These are phyloP conservation scores for Dipus sagitta DNA, from an alignment of 2,797 vertebrate species.

Conservation along the genomic window DNA sequence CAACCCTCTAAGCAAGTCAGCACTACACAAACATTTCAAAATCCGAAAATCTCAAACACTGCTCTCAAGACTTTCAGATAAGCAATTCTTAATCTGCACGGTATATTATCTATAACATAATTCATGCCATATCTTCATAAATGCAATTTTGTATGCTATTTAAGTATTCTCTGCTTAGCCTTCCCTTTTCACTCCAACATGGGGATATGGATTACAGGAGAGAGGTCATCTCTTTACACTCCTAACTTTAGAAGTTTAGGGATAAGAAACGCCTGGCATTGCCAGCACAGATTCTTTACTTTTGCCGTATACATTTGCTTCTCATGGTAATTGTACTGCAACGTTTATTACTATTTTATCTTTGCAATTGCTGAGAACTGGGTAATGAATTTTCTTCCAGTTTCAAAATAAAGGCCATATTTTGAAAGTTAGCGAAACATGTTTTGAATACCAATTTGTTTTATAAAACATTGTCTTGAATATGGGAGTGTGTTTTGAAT, in stretches of 20 bases:
- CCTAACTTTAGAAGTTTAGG: background rate
- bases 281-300: background rate
- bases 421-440: background rate
- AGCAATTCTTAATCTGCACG: background rate
- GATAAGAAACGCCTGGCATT: background rate
- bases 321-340: background rate
- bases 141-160: background rate
- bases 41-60: background rate
- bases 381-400: background rate
- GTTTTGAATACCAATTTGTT: conserved; percentile 15
- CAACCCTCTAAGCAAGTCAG: background rate
- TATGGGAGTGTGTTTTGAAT: background rate
- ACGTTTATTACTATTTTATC: background rate
- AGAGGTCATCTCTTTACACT: background rate
- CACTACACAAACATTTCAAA: background rate
- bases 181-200: background rate
- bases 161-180: background rate
- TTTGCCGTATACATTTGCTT: background rate
- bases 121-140: background rate
- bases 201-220: background rate
- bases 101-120: background rate
- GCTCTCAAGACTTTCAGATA: background rate
- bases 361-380: conserved; percentile 12
- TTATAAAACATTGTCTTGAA: conserved; percentile 31
- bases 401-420: conserved; percentile 8